Evolutionary conservation across 1,140 invertebrate species (phyloP).

Genomic region (Mesaphorura yosii): DNA sequence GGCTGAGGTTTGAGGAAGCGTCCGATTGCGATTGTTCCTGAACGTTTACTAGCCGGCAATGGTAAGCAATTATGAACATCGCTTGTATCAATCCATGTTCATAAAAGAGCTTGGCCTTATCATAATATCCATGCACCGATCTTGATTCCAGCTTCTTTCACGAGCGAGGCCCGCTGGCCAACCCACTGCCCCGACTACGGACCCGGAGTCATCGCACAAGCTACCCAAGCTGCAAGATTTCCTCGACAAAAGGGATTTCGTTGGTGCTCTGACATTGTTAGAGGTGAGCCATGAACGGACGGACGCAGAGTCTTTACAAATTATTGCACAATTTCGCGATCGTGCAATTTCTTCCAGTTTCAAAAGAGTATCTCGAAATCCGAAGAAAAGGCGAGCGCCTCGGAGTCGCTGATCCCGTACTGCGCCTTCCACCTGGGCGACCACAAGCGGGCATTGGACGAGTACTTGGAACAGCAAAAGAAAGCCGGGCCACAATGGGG

Average conservation of each 20-base stretch:
- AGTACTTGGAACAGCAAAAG: conserved; percentile 45
- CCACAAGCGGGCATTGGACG: conserved; percentile 70
- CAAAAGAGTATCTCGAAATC: background rate
- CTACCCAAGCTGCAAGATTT: conserved; percentile 83
- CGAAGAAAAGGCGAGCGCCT: no score
- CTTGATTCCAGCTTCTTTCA: no score
- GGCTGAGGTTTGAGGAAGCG: no score
- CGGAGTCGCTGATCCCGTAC: conserved; percentile 57
- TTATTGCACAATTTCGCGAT: background rate
- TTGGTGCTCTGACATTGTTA: conserved; percentile 79
- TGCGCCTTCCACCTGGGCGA: conserved; percentile 91
- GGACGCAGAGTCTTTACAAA: background rate
- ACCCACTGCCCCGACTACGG: background rate
- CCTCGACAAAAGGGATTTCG: conserved; percentile 76
- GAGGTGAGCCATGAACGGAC: conserved; percentile 49
- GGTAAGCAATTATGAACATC: no score
- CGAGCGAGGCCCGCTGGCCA: no score
- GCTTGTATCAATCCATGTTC: no score
- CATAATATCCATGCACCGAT: no score
- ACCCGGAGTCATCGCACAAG: conserved; percentile 30
- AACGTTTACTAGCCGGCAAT: no score
- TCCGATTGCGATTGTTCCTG: no score
- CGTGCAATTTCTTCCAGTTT: conserved; percentile 5
- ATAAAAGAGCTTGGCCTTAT: no score
- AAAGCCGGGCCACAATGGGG: conserved; percentile 30